Base-by-base conservation (phyloP, 2,113 vertebrate species). In the Prochilodus magdalenae region DNA sequence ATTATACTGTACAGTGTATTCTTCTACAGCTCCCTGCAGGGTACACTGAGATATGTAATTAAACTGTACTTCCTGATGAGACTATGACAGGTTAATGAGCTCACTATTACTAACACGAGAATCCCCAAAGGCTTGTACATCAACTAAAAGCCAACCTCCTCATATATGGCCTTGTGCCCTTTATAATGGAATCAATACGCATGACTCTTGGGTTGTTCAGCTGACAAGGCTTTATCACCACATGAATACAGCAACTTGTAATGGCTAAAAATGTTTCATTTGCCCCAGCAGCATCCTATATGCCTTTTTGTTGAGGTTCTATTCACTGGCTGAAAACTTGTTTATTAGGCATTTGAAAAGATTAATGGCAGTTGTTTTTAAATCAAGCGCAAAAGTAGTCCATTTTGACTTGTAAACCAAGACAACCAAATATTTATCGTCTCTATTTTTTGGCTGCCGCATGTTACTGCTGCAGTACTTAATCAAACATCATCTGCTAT, bases 321-420 rank as follows among this genome's bases (percentile, higher is more conserved):
- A 24, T 13, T 12, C n/a, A 22, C 8, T 13, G 36, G 8, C 0
- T 24, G 0, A 24, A 40, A 24, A 44, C 16, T 22, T 30, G 20
- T 27, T 72, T 33, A 60, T 70, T 2, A 29, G 11, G 44, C 1
- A 2, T 71, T 18, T 30, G 12, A 44, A 44, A 57, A 55, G 1
- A 8, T 10, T 66, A 24, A 57, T 8, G 53, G 77, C 77, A 79
- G 66, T 71, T 55, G 11, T 36, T 3, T 59, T n/a, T 67, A 3
- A 55, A 29, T 70, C 51, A 26, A 49, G 66, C 73, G 69, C 47
- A 55, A 55, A 62, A 36, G 51, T 26, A 73, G 47, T 59, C 16
- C 40, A 74, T 49, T 62, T 47, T 12, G 40, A 3, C 20, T 62
- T 67, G 47, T 67, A 77, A 55, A 67, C 26, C 15, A 29, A 33